phyloP scores from a whole-genome alignment of 2,888 invertebrate genomes.

The Lepas anatifera region DNA sequence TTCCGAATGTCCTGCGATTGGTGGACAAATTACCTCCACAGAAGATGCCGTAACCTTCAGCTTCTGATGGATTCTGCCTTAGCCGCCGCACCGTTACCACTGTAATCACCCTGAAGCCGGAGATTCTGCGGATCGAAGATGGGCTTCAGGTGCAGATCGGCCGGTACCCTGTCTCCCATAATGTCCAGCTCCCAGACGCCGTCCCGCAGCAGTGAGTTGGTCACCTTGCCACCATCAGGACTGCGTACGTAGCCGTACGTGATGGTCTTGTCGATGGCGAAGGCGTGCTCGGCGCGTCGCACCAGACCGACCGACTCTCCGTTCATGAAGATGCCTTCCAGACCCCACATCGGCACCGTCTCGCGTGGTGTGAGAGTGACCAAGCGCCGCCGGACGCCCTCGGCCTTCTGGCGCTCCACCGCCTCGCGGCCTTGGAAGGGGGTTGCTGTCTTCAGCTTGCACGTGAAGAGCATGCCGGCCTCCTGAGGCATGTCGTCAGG shows the following conservation, averaged over 20 bases:
- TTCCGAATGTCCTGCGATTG: no score
- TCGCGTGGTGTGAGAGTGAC: conserved; percentile 42
- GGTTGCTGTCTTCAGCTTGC: conserved; percentile 52
- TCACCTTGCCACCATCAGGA: conserved; percentile 18
- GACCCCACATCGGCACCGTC: conserved; percentile 60
- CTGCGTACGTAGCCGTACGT: conserved; percentile 44
- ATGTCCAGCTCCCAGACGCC: conserved; percentile 70
- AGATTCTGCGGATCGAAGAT: conserved; percentile 72
- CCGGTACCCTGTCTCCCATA: conserved; percentile 58
- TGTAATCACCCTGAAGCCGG: conserved; percentile 52
- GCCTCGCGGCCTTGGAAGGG: conserved; percentile 63
- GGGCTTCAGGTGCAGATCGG: conserved; percentile 53
- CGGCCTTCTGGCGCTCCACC: conserved; percentile 49
- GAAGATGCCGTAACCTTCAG: no score
- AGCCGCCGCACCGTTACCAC: no score
- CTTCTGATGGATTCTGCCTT: no score
- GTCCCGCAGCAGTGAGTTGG: conserved; percentile 38
- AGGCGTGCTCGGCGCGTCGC: conserved; percentile 67
- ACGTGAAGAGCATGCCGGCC: conserved; percentile 64
- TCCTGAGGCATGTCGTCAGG: conserved; percentile 76
- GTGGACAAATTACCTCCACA: no score
- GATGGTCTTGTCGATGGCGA: conserved; percentile 44
- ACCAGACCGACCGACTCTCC: conserved; percentile 63
- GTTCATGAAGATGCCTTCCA: conserved; percentile 59
- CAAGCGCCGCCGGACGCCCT: conserved; percentile 52